Evolutionary conservation across 2,888 invertebrate genomes (phyloP), one percentile per base, ranked within the genome.

Genomic region (Latheticus oryzae): DNA sequence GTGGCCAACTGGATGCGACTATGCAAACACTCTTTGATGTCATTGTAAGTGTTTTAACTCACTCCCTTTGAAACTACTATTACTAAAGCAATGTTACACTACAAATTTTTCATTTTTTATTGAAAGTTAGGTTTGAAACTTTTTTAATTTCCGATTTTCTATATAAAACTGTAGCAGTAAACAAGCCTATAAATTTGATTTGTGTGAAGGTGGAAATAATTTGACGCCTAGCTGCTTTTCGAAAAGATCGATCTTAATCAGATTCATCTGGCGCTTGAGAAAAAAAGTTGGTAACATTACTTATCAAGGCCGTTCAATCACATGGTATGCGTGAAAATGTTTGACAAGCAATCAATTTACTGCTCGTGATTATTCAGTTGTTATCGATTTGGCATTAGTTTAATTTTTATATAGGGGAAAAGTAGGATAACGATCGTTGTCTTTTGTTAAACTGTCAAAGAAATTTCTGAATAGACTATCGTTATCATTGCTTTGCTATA

Each of bases 311-410:
- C n/a, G n/a, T n/a, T 38, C 38, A 38, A n/a, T 37, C 19, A 37
- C 19, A 11, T 37, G 23, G n/a, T 24, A 40, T 24, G 40, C 8
- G 40, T 40, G 8, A 42, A 28, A 42, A 26, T 28, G 42, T 26
- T 21, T 42, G 42, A 42, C 26, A 42, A 12, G 47, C 33, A 21
- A 47, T 32, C 21, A 47, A 21, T 33, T 32, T 30, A 11, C 3
- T 43, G 30, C 9, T 28, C 23, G 33, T 12, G 15, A 23, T 23
- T 21, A 47, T 47, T 47, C 21, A 7, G 9, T 12, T 12, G 9
- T 2, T 33, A 47, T 47, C 47, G 47, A 47, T 47, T 47, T 47
- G 47, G 33, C 47, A 47, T 47, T 47, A 47, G 47, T 19, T 24
- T 47, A 47, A 33, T 47, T 47, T 47, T 32, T 30, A 19, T 19